A percentile compares a stretch with the other conserved stretches of the same genome.
These are phyloP conservation scores for Caenorhabditis plicata DNA, from an alignment of 2,888 invertebrate species.

Conservation along the genomic window DNA sequence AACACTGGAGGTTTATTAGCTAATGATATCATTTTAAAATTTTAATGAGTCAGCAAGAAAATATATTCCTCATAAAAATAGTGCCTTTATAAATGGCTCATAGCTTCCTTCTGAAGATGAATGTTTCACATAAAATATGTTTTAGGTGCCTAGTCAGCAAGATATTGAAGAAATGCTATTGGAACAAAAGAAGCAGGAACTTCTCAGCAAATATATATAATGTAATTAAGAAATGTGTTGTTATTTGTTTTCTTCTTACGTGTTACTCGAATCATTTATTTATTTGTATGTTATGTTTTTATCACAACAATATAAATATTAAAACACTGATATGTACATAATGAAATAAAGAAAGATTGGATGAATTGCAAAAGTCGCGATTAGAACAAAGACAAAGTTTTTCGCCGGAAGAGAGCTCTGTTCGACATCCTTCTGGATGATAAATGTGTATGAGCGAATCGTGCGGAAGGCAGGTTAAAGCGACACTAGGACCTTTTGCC, in stretches of 20 bases:
- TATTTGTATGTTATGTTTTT: too few species aligned
- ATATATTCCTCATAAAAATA: too few species aligned
- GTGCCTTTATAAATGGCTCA: too few species aligned
- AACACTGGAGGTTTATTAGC: too few species aligned
- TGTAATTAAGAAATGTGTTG: not conserved
- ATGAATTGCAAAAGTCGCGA: slow-evolving; percentile 40
- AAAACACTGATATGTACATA: not conserved
- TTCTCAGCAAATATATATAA: slow-evolving; percentile 76
- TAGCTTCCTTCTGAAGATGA: too few species aligned
- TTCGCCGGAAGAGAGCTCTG: slow-evolving; percentile 34
- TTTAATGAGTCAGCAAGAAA: too few species aligned
- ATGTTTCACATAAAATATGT: too few species aligned
- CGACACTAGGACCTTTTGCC: slow-evolving; percentile 23
- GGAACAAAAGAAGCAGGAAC: slow-evolving; percentile 84
- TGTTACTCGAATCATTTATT: too few species aligned
- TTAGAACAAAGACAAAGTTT: slow-evolving; percentile 40
- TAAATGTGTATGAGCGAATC: slow-evolving; percentile 40
- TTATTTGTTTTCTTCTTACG: too few species aligned
- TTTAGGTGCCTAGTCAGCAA: slow-evolving; percentile 44
- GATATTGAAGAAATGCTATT: slow-evolving; percentile 82
- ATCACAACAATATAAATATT: too few species aligned
- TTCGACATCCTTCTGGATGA: slow-evolving; percentile 44
- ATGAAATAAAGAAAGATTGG: slow-evolving; percentile 1
- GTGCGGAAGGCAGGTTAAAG: slow-evolving; percentile 43
- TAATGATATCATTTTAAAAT: too few species aligned